Conservation (phyloP, 2,797 vertebrate species). For the Pipistrellus pipistrellus region DNA sequence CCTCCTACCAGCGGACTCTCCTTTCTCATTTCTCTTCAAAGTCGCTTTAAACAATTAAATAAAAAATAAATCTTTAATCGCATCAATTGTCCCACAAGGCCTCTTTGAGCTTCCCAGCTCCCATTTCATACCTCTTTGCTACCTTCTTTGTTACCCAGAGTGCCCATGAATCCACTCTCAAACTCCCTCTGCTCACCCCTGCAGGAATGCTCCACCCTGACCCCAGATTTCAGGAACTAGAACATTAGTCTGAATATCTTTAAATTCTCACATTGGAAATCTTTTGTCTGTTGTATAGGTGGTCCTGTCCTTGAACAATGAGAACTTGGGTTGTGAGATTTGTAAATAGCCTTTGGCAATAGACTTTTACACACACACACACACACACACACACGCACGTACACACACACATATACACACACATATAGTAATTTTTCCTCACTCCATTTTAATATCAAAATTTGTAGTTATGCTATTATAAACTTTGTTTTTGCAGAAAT, state of each 20-base stretch:
- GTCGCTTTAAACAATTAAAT: slow-evolving; percentile 39
- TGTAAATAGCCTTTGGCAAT: not conserved
- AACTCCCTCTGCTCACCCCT: not conserved
- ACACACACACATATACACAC: not conserved
- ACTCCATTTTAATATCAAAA: slow-evolving; percentile 41
- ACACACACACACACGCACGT: not conserved
- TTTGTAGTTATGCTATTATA: slow-evolving; percentile 20
- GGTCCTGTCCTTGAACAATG: not conserved
- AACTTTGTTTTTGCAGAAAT: slow-evolving; percentile 21
- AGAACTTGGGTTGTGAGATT: slow-evolving; percentile 39
- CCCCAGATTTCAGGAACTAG: not conserved
- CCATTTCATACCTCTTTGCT: not conserved
- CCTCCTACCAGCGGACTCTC: not conserved
- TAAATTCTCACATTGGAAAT: slow-evolving; percentile 1
- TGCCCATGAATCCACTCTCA: not conserved
- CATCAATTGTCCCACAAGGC: not conserved
- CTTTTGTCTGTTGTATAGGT: not conserved
- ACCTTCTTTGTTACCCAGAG: not conserved
- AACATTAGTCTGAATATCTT: not conserved
- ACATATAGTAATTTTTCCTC: not conserved
- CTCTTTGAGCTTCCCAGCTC: not conserved
- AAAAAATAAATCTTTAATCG: slow-evolving; percentile 39
- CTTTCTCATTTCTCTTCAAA: slow-evolving; percentile 35
- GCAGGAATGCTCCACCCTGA: not conserved
- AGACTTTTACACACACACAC: not conserved